Conservation (phyloP, 2,888 invertebrate genomes). For the Terebella lapidaria region DNA sequence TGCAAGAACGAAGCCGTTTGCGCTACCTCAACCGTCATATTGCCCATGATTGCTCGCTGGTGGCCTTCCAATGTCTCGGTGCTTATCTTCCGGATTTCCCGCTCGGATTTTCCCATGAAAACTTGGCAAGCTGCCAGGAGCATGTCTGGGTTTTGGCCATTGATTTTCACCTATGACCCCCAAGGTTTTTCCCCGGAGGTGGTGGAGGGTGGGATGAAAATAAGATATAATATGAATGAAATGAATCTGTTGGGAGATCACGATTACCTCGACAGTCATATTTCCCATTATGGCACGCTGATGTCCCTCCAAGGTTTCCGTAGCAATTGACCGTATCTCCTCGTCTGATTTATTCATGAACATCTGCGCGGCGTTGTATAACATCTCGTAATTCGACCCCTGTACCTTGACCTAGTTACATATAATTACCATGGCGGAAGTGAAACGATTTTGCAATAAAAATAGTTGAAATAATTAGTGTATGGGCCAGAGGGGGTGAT, state of each 20-base stretch:
- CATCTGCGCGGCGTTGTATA: conserved; percentile 53
- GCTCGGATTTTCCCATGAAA: conserved; percentile 52
- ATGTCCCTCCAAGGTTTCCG: conserved; percentile 55
- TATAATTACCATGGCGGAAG: neutral
- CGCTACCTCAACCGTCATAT: conserved; percentile 54
- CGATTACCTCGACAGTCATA: conserved; percentile 54
- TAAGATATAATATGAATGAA: too few relatives aligned
- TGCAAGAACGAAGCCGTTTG: too few relatives aligned
- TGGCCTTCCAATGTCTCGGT: conserved; percentile 55
- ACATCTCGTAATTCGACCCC: conserved; percentile 52
- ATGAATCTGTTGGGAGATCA: too few relatives aligned
- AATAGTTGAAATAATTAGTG: too few relatives aligned
- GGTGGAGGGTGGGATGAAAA: too few relatives aligned
- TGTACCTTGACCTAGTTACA: conserved; percentile 53
- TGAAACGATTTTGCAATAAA: neutral
- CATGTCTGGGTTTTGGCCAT: conserved; percentile 52
- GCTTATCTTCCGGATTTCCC: conserved; percentile 49
- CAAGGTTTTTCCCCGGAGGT: too few relatives aligned
- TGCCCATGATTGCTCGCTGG: conserved; percentile 56
- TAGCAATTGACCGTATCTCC: conserved; percentile 50
- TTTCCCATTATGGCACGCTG: conserved; percentile 56
- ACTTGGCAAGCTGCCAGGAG: conserved; percentile 53
- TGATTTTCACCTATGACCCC: conserved; percentile 55
- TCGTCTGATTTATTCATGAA: conserved; percentile 52
- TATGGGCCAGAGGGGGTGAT: too few relatives aligned